Evolutionary conservation across 2,888 invertebrate species (phyloP), one percentile per base, ranked within the genome.

Genomic region (Carcina quercana): DNA sequence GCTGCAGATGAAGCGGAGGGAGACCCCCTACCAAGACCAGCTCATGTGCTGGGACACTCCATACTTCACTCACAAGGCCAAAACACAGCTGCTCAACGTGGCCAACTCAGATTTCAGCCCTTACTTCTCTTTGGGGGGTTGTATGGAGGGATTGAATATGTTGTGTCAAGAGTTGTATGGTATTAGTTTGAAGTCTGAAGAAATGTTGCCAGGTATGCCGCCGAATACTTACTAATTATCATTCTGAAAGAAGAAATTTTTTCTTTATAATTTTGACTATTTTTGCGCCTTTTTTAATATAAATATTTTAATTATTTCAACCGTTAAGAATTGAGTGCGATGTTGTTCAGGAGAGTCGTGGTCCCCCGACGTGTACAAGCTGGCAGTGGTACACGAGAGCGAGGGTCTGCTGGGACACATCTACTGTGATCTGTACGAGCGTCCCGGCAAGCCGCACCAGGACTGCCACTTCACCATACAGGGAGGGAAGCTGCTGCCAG

Each of bases 381-480:
- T 99, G 37, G 93, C 92, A n/a, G 96, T 97, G 13, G 87, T 91
- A 1, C 93, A 96, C 54, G 91, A 93, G 51, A 82, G 70, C 0
- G 93, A 95, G 58, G 94, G 94, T 1, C 66, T 92, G 7, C 78
- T 99, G 17, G 99, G 99, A 0, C 89, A 95, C 59, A 96, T 99
- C 52, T 99, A 98, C 76, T 97, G 98, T 71, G 99, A 99, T 80
- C 92, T 99, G 59, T 98, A 94, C 63, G 95, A 95, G 72, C 85
- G 97, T 31, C 79, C 86, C 13, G 92, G 92, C n/a, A 99, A 99
- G 76, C 94, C 95, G 3, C 92, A 94, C 71, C 97, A 97, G 83
- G 99, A 99, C 71, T 99, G 99, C 58, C 99, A 99, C 73, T 99
- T 97, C 78, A 99, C 99, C 0, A 97, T 99, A 47, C 91, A 93